Evolutionary conservation across 2,113 vertebrate genomes (phyloP), one percentile per base, ranked within the genome.

Genomic region (Cyprinodon tularosa): DNA sequence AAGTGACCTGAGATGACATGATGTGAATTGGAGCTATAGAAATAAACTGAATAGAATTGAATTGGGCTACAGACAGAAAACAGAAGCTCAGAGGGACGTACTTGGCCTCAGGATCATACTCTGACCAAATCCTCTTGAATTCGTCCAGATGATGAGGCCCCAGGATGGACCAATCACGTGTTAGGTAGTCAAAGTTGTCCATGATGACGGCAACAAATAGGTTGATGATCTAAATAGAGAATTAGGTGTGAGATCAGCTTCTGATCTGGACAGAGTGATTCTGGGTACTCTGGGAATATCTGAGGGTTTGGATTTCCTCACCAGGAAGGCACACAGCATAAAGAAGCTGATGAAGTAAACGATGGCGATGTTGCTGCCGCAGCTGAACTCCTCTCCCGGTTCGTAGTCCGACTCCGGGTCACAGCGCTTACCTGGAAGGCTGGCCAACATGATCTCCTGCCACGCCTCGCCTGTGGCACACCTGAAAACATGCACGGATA

Each of bases 321-420:
- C 97, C 95, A 98, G 92, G 88, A 98, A 98, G 73, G 97, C 96
- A 72, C 97, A 98, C 75, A 98, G 94, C 95, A 98, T 97, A 92
- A 98, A 98, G 94, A 98, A 98, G 90, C 97, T 98, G 94, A 98
- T 97, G 91, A 98, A 98, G 73, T 98, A 98, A 60, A 96, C 93
- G 2, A 97, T 97, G 77, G 97, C 96, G 11, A 98, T 96, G 94
- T 93, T 96, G 91, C 96, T 98, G 22, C 97, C 97, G 4, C 97
- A 98, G 86, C 91, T 96, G 88, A 95, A 97, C 84, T 98, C 97
- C 68, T 98, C 96, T 0, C 96, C 96, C 0, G 96, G 96, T 47
- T 92, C 93, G 2, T 90, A 92, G 67, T 98, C 97, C 0, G 97
- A 96, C 78, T 98, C 97, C 0, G 94, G 96, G 83, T 98, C 96